These are phyloP conservation scores for Cryptoprocta ferox DNA, from an alignment of 2,797 vertebrate genomes.

Conservation along the genomic window DNA sequence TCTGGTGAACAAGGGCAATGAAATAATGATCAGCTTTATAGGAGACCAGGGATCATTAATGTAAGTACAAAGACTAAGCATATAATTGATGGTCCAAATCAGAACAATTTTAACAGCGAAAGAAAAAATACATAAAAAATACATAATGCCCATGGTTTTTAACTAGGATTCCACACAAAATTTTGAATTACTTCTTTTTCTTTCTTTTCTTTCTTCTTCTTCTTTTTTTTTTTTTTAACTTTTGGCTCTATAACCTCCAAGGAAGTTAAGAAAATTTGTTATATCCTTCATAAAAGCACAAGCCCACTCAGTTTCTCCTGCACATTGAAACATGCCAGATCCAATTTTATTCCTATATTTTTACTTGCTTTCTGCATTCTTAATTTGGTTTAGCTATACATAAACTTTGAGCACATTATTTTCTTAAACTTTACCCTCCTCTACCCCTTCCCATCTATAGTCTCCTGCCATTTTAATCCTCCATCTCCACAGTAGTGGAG, in stretches of 20 bases:
- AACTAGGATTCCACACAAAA: neutral
- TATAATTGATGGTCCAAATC: neutral
- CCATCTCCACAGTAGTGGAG: too few species aligned
- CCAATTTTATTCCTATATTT: neutral
- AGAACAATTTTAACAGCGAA: neutral
- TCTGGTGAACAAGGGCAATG: neutral
- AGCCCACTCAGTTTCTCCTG: neutral
- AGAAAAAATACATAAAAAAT: neutral
- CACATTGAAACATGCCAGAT: neutral
- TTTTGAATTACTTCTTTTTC: neutral
- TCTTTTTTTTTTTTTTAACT: neutral
- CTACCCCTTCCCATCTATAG: neutral
- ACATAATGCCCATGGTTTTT: neutral
- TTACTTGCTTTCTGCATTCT: neutral
- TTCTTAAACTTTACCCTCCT: neutral
- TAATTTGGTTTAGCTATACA: neutral
- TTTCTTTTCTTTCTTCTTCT: too few species aligned
- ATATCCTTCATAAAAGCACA: neutral
- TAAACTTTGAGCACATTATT: neutral
- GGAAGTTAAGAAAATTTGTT: neutral
- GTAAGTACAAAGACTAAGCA: neutral
- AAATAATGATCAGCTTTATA: neutral
- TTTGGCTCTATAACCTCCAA: neutral
- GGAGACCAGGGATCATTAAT: neutral
- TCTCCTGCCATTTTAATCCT: neutral